Base-by-base conservation (phyloP, 1,140 invertebrate genomes). In the Cotesia glomerata region DNA sequence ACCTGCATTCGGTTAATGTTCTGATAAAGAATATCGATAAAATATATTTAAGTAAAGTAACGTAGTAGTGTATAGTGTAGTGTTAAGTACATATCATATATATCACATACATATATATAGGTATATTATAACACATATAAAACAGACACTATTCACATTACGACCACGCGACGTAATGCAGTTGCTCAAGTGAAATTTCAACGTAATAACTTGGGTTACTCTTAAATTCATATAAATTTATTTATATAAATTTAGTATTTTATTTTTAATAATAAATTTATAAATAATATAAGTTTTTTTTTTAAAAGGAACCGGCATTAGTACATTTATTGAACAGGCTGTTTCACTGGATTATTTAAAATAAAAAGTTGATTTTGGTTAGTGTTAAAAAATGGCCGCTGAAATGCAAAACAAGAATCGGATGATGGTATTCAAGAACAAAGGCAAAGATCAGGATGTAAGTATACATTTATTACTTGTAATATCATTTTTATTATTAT, bases 381-480 rank as follows among this genome's bases (percentile, higher is more conserved):
- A 45, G 39, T 45, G 39, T 45, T 45, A 83, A 88, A 93, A 92
- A 92, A 94, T 94, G 92, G 92, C 92, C 90, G 89, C 89, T 75
- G 92, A 93, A 84, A 90, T 91, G 87, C 89, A 89, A 88, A 89
- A 88, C 87, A 93, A 93, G 90, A 92, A 91, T 90, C 92, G 95
- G 86, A 92, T 95, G 89, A 92, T 95, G 89, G 93, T 94, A 86
- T 97, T 97, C 87, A 98, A 97, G 92, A 97, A 97, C 90, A 97
- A 97, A 91, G 95, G 95, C 80, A 97, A 97, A 90, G 95, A 97
- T 91, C 94, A 95, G 87, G 96, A 97, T 89, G 96, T 97, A 90
- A 93, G 94, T 93, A 88, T 66, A 7, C 39, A 69, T 39, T 67
- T 65, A 69, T 52, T 56, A 32, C 34, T 49, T 18, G 7, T 64